Percentiles rank a stretch among this genome's conserved stretches.
Conservation (phyloP, 2,888 invertebrate species). For the Nasonovia ribisnigri region DNA sequence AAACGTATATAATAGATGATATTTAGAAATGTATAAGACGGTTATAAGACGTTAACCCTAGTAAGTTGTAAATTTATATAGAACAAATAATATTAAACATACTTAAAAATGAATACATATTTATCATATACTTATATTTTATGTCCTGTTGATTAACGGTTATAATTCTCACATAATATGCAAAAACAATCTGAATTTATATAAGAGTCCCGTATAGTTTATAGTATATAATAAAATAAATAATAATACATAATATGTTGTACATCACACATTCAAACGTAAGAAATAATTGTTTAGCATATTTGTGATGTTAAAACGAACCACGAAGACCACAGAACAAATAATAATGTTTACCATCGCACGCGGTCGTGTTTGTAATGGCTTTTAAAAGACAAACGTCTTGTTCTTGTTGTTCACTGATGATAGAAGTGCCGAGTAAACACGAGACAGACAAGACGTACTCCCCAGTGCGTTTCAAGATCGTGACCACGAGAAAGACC, state of each 20-base stretch:
- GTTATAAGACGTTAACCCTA: neutral
- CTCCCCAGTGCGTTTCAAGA: conserved; percentile 37
- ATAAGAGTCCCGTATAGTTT: neutral
- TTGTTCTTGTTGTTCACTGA: conserved; percentile 37
- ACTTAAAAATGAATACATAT: neutral
- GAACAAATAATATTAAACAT: neutral
- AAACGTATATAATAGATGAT: neutral
- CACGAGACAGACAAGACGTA: neutral
- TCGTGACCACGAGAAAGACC: conserved; percentile 42
- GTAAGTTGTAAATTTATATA: neutral
- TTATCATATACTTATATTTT: neutral
- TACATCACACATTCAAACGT: neutral
- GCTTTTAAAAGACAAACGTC: conserved; percentile 25
- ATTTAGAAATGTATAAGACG: neutral
- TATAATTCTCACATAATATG: neutral
- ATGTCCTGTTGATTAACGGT: neutral
- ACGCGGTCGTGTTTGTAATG: conserved; percentile 2
- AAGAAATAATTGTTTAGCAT: neutral
- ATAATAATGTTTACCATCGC: conserved; percentile 7
- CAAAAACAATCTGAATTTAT: neutral
- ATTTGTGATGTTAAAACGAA: conserved; percentile 9
- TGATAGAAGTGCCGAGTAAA: conserved; percentile 13
- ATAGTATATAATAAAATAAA: neutral
- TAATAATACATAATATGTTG: neutral
- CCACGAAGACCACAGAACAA: neutral